These are phyloP conservation scores for Neopipo cinnamomea DNA, from an alignment of 2,113 vertebrate genomes.

Conservation along the genomic window DNA sequence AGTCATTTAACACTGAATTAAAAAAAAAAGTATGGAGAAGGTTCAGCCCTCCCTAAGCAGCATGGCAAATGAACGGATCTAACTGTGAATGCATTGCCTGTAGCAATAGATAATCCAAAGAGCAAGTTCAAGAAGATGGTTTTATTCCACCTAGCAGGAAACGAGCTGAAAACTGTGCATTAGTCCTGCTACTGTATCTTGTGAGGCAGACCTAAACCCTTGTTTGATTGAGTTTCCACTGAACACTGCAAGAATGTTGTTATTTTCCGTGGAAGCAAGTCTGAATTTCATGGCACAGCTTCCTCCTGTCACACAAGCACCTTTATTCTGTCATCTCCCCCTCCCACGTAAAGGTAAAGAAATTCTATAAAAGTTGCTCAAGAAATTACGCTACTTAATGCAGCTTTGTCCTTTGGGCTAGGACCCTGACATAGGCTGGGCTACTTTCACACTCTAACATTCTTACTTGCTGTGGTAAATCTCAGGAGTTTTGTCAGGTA, in stretches of 20 bases:
- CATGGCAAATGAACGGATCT: background rate
- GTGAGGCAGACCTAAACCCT: background rate
- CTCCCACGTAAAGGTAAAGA: background rate
- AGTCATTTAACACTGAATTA: background rate
- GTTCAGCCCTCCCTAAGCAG: background rate
- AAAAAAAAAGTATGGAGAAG: background rate
- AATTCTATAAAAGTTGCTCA: background rate
- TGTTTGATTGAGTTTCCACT: background rate
- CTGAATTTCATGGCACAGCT: background rate
- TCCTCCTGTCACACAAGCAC: background rate
- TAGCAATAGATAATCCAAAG: background rate
- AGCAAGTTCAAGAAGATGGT: background rate
- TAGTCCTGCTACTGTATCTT: background rate
- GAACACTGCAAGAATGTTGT: background rate
- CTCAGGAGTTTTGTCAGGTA: background rate
- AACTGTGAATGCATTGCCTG: background rate
- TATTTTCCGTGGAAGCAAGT: background rate
- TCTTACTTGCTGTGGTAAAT: background rate
- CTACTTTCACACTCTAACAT: background rate
- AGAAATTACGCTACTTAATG: background rate
- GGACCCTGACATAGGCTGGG: background rate
- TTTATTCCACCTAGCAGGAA: background rate
- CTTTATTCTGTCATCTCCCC: background rate
- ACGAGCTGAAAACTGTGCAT: background rate
- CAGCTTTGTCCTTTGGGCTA: background rate